Evolutionary conservation across 2,113 vertebrate species (phyloP), one percentile per base, ranked within the genome.

Genomic region (Candoia aspera): DNA sequence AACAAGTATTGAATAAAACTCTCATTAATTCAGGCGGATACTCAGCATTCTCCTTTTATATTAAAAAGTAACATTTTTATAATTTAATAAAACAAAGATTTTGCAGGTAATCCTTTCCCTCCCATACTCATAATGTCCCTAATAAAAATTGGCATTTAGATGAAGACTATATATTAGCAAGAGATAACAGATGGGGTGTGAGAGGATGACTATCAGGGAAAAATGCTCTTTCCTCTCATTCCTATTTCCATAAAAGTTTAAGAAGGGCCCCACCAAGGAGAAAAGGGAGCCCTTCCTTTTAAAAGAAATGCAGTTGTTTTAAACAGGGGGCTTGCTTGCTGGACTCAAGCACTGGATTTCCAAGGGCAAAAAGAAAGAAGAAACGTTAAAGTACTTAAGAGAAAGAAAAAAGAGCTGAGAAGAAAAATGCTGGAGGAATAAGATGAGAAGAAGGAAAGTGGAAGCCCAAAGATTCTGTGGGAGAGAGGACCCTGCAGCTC

Each of bases 11-110:
- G 95, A 96, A 96, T 92, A 60, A 64, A 84, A 94, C 91, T 96
- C 88, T 92, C 90, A 94, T 87, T 96, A 96, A 96, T 93, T 37
- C 87, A 95, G 93, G 49, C 26, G 87, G 89, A 93, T 92, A 92
- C 9, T 91, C 13, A 49, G 26, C 93, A 95, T 91, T 95, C 97
- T 94, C 5, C 92, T 95, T 96, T 92, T 94, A 94, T 93, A 96
- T 94, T 91, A 97, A 94, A 94, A 95, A 3, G 3, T 49, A 93
- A 19, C 94, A 94, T 92, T 96, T 95, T 94, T 93, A 57, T 68
- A 86, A 94, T 97, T 96, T 96, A 96, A 97, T 97, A 96, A 97
- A 97, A 96, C 1, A 91, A 84, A 95, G 92, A 95, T 94, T 96
- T 93, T 94, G 64, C 0, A 87, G 92, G 85, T 93, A 95, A 95